Percentiles rank a stretch among this genome's conserved stretches.
Evolutionary conservation across 2,888 invertebrate genomes (phyloP).

Genomic region (Drosophila recens): DNA sequence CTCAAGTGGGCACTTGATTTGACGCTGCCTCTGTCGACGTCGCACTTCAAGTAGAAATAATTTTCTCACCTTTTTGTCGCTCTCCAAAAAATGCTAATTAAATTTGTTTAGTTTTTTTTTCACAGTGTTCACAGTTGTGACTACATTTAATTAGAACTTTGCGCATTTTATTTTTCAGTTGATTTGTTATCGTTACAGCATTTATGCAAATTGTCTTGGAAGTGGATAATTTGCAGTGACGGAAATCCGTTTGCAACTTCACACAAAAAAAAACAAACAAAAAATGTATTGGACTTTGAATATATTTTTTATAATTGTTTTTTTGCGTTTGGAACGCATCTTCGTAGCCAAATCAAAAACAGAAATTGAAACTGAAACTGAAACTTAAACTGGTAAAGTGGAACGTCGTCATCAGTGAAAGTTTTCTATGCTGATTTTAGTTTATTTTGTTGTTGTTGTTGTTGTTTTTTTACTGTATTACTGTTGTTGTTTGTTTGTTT

Average conservation of each 20-base stretch:
- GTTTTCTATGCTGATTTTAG: constrained; percentile 71
- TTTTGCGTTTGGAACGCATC: constrained; percentile 47
- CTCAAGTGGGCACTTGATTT: constrained; percentile 73
- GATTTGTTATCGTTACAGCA: constrained; percentile 63
- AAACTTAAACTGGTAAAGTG: constrained; percentile 43
- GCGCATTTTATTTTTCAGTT: constrained; percentile 38
- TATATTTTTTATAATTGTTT: background rate
- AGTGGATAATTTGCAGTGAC: constrained; percentile 56
- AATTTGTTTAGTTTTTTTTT: constrained; percentile 30
- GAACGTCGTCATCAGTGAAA: constrained; percentile 64
- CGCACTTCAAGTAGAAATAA: constrained; percentile 53
- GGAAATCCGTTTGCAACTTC: constrained; percentile 60
- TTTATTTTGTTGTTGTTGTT: constrained; percentile 8
- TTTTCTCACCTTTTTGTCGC: constrained; percentile 72
- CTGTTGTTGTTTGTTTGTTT: constrained; percentile 2
- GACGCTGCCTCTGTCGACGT: constrained; percentile 8
- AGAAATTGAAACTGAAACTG: constrained; percentile 33
- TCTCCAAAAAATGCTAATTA: constrained; percentile 73
- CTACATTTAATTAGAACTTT: constrained; percentile 73
- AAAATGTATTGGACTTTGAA: background rate
- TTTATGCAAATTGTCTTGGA: constrained; percentile 69
- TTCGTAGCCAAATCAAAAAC: constrained; percentile 24
- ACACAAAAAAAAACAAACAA: background rate
- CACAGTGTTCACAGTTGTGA: constrained; percentile 28
- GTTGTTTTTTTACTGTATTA: background rate